Evolutionary conservation across 2,888 invertebrate species (phyloP).

Genomic region (Meloe dianella): DNA sequence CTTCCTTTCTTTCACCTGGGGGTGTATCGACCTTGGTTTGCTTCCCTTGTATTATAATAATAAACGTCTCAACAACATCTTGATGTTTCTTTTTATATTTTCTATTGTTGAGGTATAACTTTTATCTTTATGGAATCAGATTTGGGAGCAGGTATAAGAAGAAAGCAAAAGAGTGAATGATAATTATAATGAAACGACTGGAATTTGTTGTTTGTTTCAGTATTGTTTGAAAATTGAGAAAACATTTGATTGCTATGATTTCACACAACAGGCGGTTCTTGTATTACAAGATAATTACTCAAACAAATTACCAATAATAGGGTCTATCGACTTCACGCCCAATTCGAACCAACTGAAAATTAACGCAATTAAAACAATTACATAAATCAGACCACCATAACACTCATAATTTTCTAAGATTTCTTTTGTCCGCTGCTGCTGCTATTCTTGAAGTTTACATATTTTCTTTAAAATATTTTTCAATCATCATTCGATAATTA

Average conservation of each 20-base stretch:
- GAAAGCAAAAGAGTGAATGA: not conserved
- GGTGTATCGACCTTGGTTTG: not conserved
- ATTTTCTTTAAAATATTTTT: not conserved
- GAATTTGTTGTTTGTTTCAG: not conserved
- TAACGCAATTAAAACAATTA: not conserved
- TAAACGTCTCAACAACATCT: constrained; percentile 4
- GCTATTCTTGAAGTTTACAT: not conserved
- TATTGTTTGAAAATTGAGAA: not conserved
- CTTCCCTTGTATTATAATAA: constrained; percentile 6
- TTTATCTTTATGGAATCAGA: not conserved
- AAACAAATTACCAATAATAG: not conserved
- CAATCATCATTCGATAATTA: constrained; percentile 6
- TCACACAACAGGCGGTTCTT: not conserved
- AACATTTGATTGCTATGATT: not conserved
- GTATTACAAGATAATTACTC: not conserved
- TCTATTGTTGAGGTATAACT: not conserved
- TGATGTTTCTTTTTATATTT: not conserved
- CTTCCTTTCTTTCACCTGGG: not conserved
- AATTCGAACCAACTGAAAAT: not conserved
- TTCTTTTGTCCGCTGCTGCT: no score
- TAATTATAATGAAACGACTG: not conserved
- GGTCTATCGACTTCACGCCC: not conserved
- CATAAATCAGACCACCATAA: not conserved
- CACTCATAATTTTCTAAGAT: not conserved
- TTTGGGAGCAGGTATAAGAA: not conserved